A percentile compares a stretch with the other conserved stretches of the same genome.
Evolutionary conservation across 2,888 invertebrate genomes (phyloP).

Genomic region (Plagodis dolabraria): DNA sequence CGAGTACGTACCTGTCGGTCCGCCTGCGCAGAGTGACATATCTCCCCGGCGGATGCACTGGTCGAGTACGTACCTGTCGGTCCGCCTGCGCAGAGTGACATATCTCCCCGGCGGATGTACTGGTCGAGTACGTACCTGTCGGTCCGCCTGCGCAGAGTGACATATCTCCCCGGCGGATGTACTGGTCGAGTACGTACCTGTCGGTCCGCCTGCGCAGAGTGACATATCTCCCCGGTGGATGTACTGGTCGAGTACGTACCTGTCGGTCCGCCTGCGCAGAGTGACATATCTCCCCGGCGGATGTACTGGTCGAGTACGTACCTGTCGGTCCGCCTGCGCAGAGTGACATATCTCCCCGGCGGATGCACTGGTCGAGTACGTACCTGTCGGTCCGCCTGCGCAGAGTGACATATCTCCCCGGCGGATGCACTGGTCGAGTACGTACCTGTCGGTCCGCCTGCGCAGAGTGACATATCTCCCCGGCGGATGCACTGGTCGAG

Average conservation of each 20-base stretch:
- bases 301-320: too few relatives aligned
- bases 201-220: constrained; percentile 48
- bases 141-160: constrained; percentile 47
- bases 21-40: constrained; percentile 50
- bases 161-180: constrained; percentile 49
- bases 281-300: constrained; percentile 47
- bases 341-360: constrained; percentile 49
- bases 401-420: constrained; percentile 48
- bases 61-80: too few relatives aligned
- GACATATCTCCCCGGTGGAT: constrained; percentile 48
- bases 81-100: constrained; percentile 49
- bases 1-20: too few relatives aligned
- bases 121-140: too few relatives aligned
- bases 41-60: constrained; percentile 46
- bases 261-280: constrained; percentile 49
- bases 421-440: constrained; percentile 51
- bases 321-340: constrained; percentile 46
- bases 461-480: constrained; percentile 49
- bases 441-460: too few relatives aligned
- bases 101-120: constrained; percentile 46
- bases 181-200: too few relatives aligned
- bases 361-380: too few relatives aligned
- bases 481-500: constrained; percentile 49
- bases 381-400: too few relatives aligned
- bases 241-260: too few relatives aligned